Evolutionary conservation across 2,113 vertebrate species (phyloP).

Genomic region (Pelusios castaneus): DNA sequence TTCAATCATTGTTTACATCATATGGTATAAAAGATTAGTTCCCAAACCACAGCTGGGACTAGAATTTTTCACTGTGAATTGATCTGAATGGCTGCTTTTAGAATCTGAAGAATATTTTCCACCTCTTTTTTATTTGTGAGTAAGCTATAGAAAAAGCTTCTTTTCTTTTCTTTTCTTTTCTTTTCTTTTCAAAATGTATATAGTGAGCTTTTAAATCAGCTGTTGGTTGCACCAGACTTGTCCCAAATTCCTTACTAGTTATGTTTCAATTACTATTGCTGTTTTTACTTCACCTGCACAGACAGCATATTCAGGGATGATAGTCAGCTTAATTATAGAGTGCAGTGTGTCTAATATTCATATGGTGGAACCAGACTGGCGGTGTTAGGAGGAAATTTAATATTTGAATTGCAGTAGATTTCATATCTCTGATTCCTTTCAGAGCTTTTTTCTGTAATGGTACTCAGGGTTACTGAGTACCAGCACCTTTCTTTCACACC

Average conservation of each 20-base stretch:
- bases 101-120: not conserved
- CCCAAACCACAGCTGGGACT: rapidly evolving
- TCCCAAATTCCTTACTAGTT: not conserved
- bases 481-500: too few relatives aligned
- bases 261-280: not conserved
- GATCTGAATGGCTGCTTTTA: not conserved
- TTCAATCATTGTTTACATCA: not conserved
- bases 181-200: too few relatives aligned
- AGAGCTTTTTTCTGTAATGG: too few relatives aligned
- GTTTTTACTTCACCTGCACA: not conserved
- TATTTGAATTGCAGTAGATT: not conserved
- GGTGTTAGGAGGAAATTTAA: not conserved
- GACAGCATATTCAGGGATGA: not conserved
- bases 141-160: not conserved
- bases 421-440: not conserved
- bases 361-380: not conserved
- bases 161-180: not conserved
- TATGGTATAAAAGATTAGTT: not conserved
- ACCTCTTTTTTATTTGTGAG: not conserved
- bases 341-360: not conserved
- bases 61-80: not conserved
- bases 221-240: not conserved
- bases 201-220: not conserved
- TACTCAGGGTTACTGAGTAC: too few relatives aligned
- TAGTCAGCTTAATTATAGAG: not conserved